Conservation (phyloP, 2,888 invertebrate species). For the Stenchaetothrips biformis region DNA sequence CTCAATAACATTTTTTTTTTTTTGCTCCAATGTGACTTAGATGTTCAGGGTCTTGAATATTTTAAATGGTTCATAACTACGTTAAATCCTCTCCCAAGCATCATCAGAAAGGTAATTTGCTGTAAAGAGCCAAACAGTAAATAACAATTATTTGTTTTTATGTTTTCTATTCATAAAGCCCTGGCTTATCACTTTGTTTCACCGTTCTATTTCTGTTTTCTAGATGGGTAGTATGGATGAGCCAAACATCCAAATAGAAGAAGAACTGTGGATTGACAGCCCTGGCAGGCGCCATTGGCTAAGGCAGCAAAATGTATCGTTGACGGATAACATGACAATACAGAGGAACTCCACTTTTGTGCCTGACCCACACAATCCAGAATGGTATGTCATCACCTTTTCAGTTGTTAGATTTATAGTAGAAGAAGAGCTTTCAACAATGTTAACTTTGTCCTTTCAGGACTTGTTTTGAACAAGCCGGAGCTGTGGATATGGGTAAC, state of each 20-base stretch:
- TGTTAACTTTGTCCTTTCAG: not conserved
- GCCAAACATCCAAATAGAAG: not conserved
- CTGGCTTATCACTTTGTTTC: not conserved
- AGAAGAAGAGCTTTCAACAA: not conserved
- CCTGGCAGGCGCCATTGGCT: not conserved
- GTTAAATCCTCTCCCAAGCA: not conserved
- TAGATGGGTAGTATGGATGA: slow-evolving; percentile 12
- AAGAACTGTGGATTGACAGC: not conserved
- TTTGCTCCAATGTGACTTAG: not conserved
- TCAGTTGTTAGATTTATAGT: not conserved
- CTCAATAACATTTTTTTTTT: not conserved
- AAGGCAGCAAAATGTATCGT: not conserved
- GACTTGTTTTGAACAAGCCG: slow-evolving; percentile 10
- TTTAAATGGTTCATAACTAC: not conserved
- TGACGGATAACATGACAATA: not conserved
- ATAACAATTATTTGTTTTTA: not conserved
- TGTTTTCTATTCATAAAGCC: not conserved
- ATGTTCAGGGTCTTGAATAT: not conserved
- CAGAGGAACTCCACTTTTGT: not conserved
- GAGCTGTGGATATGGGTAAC: not conserved
- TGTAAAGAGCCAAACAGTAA: not conserved
- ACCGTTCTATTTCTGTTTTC: not conserved
- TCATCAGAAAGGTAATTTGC: not conserved
- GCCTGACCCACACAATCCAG: not conserved
- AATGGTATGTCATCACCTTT: not conserved